Evolutionary conservation across 2,113 vertebrate species (phyloP), one percentile per base, ranked within the genome.

Genomic region (Nothoprocta perdicaria): DNA sequence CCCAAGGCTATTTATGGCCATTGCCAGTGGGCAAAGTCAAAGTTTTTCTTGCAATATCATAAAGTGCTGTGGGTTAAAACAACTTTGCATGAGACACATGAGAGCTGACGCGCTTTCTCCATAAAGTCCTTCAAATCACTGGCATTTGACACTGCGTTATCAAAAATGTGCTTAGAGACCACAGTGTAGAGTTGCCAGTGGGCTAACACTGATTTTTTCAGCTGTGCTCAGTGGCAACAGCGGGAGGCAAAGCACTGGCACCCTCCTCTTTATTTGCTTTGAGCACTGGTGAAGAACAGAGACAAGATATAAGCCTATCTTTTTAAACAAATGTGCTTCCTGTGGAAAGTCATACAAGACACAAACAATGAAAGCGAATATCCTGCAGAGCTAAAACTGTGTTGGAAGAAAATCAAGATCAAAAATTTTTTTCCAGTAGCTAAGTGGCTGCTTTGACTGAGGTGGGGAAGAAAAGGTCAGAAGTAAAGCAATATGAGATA

Each of bases 291-390:
- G 26, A 5, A 89, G 79, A 73, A 62, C 15, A 2, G 52, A 85
- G 67, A 61, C 52, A 35, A 35, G 31, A 90, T 94, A 95, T 88
- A 95, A 95, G 92, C 62, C 67, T 90, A 27, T 88, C 17, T 83
- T n/a, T 50, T 57, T 31, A 68, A 45, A 61, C 43, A 68, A 80
- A 52, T 6, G 18, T 83, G 86, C 53, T 96, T 96, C 94, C 95
- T 96, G 90, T 95, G 94, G 95, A 95, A 96, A 94, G 77, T 66
- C 81, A 95, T 80, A 73, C 66, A 93, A 84, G 93, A 89, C 92
- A 93, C 86, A 89, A 96, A 91, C 89, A 95, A 92, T 67, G 76
- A 69, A 26, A 95, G 83, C 5, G 81, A 95, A 12, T 83, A 92
- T 27, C 2, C 8, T 84, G 88, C 88, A 88, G 93, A 88, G 68